Percentiles rank a stretch among this genome's conserved stretches.
These are phyloP conservation scores for Aphelenchoides bicaudatus DNA, from an alignment of 2,888 invertebrate species.

Conservation along the genomic window DNA sequence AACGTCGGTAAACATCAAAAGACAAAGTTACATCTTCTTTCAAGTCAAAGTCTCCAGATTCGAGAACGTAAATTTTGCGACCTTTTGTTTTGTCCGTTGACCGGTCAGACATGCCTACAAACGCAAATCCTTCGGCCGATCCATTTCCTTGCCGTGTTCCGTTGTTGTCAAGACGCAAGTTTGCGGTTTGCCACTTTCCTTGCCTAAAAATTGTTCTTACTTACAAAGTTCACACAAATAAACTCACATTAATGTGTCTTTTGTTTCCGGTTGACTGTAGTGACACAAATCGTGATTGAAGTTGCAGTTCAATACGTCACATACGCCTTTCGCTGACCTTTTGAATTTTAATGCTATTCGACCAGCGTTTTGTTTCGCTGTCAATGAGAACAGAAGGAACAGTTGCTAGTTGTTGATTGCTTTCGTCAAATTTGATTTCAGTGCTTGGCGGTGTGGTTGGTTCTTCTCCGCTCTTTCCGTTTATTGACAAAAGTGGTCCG, in stretches of 20 bases:
- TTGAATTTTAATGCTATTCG: too few relatives aligned
- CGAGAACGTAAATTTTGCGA: slow-evolving; percentile 42
- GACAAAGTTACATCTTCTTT: slow-evolving; percentile 38
- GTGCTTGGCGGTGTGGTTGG: slow-evolving; percentile 18
- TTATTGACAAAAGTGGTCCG: slow-evolving; percentile 1
- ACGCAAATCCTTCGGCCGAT: slow-evolving; percentile 39
- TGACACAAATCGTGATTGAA: slow-evolving; percentile 40
- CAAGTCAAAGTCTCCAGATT: slow-evolving; percentile 40
- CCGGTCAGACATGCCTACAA: slow-evolving; percentile 43
- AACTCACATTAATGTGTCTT: slow-evolving; percentile 16
- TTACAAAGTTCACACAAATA: slow-evolving; percentile 34
- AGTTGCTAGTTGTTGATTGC: too few relatives aligned
- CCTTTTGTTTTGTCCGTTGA: slow-evolving; percentile 20
- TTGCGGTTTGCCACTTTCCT: slow-evolving; percentile 30
- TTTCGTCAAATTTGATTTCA: too few relatives aligned
- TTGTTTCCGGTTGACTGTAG: slow-evolving; percentile 30
- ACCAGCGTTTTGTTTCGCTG: too few relatives aligned
- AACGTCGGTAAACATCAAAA: slow-evolving; percentile 48
- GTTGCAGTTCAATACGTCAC: slow-evolving; percentile 39
- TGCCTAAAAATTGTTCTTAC: slow-evolving; percentile 28
- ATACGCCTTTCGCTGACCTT: too few relatives aligned
- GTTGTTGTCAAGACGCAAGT: slow-evolving; percentile 19
- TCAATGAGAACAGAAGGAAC: too few relatives aligned
- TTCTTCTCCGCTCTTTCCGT: too few relatives aligned
- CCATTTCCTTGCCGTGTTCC: neutral